A percentile compares a stretch with the other conserved stretches of the same genome.
phyloP scores from a whole-genome alignment of 2,113 vertebrate genomes.

The Megalops atlanticus region DNA sequence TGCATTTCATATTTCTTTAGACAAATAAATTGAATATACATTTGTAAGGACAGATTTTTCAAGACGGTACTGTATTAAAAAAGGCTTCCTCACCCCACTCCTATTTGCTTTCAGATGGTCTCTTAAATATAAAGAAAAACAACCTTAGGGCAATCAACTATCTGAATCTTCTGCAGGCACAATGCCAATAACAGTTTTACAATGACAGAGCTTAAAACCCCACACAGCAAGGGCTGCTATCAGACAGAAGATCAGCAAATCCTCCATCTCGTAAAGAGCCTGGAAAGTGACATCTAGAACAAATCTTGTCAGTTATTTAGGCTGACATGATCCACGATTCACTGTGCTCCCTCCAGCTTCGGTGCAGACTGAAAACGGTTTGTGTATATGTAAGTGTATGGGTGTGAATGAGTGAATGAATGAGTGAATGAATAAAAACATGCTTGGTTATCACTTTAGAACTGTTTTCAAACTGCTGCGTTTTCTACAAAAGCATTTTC shows the following conservation, averaged over 20 bases:
- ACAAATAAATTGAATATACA: background rate
- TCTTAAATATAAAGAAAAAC: conserved; percentile 14
- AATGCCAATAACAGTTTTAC: conserved; percentile 23
- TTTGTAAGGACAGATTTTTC: background rate
- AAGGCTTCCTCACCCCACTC: background rate
- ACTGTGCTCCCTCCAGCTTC: conserved; percentile 26
- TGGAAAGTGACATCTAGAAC: conserved; percentile 40
- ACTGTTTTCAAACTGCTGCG: background rate
- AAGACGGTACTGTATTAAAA: background rate
- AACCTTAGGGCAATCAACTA: background rate
- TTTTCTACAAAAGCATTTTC: background rate
- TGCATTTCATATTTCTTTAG: background rate
- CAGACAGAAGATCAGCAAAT: conserved; percentile 40
- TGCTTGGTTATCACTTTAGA: background rate
- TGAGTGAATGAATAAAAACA: no score
- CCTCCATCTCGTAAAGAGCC: conserved; percentile 38
- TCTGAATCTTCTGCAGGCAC: conserved; percentile 3
- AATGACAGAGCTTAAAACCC: conserved; percentile 32
- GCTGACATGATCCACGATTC: conserved; percentile 44
- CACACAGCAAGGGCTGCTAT: conserved; percentile 32
- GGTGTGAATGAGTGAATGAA: background rate
- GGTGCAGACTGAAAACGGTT: conserved; percentile 23
- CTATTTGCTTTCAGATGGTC: background rate
- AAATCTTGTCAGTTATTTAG: conserved; percentile 40
- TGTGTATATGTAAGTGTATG: conserved; percentile 13